Conservation (phyloP, 2,888 invertebrate genomes). For the Margaritifera margaritifera region DNA sequence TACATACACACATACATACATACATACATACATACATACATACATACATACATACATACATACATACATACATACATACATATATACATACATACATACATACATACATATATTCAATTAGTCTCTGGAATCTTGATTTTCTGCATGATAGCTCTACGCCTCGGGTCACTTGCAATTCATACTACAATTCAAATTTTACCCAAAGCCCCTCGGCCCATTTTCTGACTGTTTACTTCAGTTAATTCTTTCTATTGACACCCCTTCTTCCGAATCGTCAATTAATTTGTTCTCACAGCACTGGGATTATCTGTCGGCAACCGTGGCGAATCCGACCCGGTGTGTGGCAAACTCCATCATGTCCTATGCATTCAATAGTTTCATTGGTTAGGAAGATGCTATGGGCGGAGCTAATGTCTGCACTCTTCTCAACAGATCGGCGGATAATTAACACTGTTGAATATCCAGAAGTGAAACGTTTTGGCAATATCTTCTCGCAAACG, state of each 20-base stretch:
- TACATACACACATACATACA: no score
- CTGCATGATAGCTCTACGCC: no score
- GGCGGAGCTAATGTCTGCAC: slow-evolving; percentile 41
- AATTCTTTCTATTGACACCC: slow-evolving; percentile 43
- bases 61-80: no score
- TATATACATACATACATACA: no score
- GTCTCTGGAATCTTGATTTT: no score
- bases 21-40: no score
- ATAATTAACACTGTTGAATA: slow-evolving; percentile 26
- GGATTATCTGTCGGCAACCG: slow-evolving; percentile 25
- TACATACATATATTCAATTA: no score
- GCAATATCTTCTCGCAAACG: slow-evolving; percentile 2
- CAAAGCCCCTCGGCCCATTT: slow-evolving; percentile 28
- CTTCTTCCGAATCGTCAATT: slow-evolving; percentile 43
- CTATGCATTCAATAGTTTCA: slow-evolving; percentile 5
- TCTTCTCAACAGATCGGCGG: slow-evolving; percentile 19
- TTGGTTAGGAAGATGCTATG: slow-evolving; percentile 26
- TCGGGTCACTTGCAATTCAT: slow-evolving; percentile 43
- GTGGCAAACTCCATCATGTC: slow-evolving; percentile 24
- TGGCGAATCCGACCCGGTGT: slow-evolving; percentile 19
- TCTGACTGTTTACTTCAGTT: slow-evolving; percentile 35
- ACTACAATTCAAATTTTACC: slow-evolving; percentile 29
- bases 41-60: no score
- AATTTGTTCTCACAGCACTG: slow-evolving; percentile 48
- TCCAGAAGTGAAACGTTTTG: slow-evolving; percentile 1